Evolutionary conservation across 2,888 invertebrate genomes (phyloP).

Genomic region (Bruchidius siliquastri): DNA sequence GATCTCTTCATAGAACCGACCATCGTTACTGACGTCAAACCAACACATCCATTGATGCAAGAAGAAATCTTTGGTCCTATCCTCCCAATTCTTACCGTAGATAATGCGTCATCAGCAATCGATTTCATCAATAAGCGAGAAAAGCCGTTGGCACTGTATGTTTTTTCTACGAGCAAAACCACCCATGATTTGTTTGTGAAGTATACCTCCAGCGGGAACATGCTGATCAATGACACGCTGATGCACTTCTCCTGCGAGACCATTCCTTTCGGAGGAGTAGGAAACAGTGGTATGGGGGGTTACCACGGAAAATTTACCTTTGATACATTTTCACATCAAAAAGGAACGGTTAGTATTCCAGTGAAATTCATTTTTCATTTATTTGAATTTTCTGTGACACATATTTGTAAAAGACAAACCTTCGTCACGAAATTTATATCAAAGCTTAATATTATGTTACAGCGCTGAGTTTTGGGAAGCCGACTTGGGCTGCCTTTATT

Average conservation of each 20-base stretch:
- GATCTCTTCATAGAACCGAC: conserved; percentile 85
- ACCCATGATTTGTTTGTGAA: conserved; percentile 59
- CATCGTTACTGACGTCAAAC: conserved; percentile 68
- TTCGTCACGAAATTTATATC: too few relatives aligned
- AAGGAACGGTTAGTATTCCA: conserved; percentile 62
- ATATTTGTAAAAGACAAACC: too few relatives aligned
- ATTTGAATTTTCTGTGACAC: too few relatives aligned
- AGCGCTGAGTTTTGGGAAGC: too few relatives aligned
- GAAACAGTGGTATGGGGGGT: conserved; percentile 85
- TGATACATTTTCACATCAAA: conserved; percentile 91
- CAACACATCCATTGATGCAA: conserved; percentile 72
- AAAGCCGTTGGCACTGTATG: conserved; percentile 84
- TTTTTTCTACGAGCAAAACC: conserved; percentile 65
- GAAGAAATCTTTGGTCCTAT: conserved; percentile 98
- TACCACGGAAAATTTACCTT: conserved; percentile 91
- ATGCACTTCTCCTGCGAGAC: conserved; percentile 81
- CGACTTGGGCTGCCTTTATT: too few relatives aligned
- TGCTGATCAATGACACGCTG: conserved; percentile 79
- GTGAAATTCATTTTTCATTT: too few relatives aligned
- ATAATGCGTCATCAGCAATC: conserved; percentile 83
- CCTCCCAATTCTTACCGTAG: conserved; percentile 80
- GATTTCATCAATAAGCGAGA: conserved; percentile 82
- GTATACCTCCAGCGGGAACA: conserved; percentile 74
- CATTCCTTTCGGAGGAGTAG: conserved; percentile 95
- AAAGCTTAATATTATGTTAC: too few relatives aligned